These are phyloP conservation scores for Panonychus citri DNA, from an alignment of 1,140 invertebrate genomes.

Conservation along the genomic window DNA sequence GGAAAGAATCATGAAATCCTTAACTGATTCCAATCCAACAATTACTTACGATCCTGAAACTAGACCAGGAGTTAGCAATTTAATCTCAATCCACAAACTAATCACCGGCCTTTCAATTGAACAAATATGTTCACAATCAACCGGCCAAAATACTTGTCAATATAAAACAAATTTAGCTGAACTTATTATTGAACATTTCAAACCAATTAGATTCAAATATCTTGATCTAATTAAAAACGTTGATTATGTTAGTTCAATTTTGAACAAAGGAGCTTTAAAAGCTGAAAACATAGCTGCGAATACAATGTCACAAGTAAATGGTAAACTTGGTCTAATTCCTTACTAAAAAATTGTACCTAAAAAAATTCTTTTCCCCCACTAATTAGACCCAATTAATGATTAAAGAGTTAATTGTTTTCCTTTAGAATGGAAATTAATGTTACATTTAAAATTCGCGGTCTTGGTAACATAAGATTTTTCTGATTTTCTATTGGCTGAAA, in stretches of 20 bases:
- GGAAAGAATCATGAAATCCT: constrained; percentile 64
- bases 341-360: no score
- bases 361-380: no score
- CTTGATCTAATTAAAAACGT: constrained; percentile 30
- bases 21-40: constrained; percentile 69
- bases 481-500: no score
- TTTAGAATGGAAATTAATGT: no score
- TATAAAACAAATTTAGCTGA: constrained; percentile 56
- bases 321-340: neutral
- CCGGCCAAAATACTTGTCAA: constrained; percentile 43
- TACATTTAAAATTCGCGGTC: no score
- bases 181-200: constrained; percentile 39
- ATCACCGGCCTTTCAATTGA: constrained; percentile 40
- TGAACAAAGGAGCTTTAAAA: constrained; percentile 40
- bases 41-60: constrained; percentile 50
- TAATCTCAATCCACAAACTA: constrained; percentile 59
- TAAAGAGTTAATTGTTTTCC: no score
- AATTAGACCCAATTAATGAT: no score
- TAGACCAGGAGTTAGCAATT: constrained; percentile 65
- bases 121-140: constrained; percentile 41
- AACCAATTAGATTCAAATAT: constrained; percentile 42
- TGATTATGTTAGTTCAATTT: constrained; percentile 35
- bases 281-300: constrained; percentile 39
- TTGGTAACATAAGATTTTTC: no score
- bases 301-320: constrained; percentile 41